These are phyloP conservation scores for Chrysopilus asiliformis DNA, from an alignment of 2,888 invertebrate genomes.

Conservation along the genomic window DNA sequence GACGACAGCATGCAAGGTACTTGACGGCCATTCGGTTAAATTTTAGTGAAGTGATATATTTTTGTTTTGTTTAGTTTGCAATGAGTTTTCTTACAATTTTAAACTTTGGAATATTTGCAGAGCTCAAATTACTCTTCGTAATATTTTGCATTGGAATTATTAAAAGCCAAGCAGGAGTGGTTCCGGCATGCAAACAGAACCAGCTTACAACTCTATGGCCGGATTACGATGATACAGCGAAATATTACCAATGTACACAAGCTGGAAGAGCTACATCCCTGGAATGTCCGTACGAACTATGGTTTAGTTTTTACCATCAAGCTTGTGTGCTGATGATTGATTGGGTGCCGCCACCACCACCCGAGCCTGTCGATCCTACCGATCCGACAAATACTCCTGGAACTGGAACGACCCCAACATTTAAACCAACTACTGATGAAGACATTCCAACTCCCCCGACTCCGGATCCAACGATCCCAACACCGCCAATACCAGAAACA, in stretches of 20 bases:
- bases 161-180: too few relatives aligned
- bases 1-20: too few relatives aligned
- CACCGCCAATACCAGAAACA: conserved; percentile 2
- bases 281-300: conserved; percentile 24
- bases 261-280: conserved; percentile 19
- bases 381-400: conserved; percentile 19
- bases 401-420: conserved; percentile 5
- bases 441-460: conserved; percentile 5
- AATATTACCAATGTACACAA: conserved; percentile 25
- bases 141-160: too few relatives aligned
- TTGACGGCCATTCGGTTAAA: too few relatives aligned
- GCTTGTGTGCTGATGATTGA: conserved; percentile 18
- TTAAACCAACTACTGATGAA: neutral
- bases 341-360: conserved; percentile 10
- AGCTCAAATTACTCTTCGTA: too few relatives aligned
- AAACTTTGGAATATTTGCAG: too few relatives aligned
- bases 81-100: too few relatives aligned
- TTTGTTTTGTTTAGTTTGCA: too few relatives aligned
- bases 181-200: conserved; percentile 23
- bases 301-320: conserved; percentile 30
- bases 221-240: conserved; percentile 26
- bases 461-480: conserved; percentile 5
- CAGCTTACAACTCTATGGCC: conserved; percentile 32
- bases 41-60: too few relatives aligned
- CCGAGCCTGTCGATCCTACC: conserved; percentile 11